These are phyloP conservation scores for Parapsyche elsis DNA, from an alignment of 1,140 invertebrate genomes.

Conservation along the genomic window DNA sequence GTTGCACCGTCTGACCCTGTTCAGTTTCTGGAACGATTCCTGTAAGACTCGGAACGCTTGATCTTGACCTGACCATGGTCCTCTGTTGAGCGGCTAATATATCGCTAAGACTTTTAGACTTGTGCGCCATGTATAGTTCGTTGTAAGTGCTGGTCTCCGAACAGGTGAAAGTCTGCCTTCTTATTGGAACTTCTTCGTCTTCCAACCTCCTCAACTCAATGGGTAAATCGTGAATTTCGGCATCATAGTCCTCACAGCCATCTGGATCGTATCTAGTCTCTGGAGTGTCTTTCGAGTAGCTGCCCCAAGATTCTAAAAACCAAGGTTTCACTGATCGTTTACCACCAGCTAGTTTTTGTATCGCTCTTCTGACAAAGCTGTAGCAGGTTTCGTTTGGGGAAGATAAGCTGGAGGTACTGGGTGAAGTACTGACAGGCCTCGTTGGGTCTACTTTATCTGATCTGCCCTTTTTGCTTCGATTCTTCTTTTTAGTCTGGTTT, in stretches of 20 bases:
- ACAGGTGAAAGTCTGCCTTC: slow-evolving; percentile 67
- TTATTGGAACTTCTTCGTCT: slow-evolving; percentile 70
- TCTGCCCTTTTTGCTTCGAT: slow-evolving; percentile 64
- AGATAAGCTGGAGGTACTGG: slow-evolving; percentile 85
- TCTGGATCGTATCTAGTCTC: slow-evolving; percentile 66
- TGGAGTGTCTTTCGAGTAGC: slow-evolving; percentile 68
- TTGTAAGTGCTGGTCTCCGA: slow-evolving; percentile 64
- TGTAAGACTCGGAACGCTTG: slow-evolving; percentile 77
- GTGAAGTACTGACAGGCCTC: slow-evolving; percentile 71
- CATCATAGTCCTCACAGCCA: slow-evolving; percentile 70
- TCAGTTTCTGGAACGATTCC: slow-evolving; percentile 60
- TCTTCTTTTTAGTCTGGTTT: slow-evolving; percentile 64
- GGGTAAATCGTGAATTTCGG: slow-evolving; percentile 79
- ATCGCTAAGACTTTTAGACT: slow-evolving; percentile 84
- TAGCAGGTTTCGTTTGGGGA: slow-evolving; percentile 95
- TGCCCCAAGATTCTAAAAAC: slow-evolving; percentile 83
- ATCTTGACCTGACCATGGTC: slow-evolving; percentile 77
- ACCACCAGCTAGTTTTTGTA: slow-evolving; percentile 85
- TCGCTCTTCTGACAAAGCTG: slow-evolving; percentile 88
- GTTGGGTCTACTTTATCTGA: slow-evolving; percentile 64
- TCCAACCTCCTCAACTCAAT: slow-evolving; percentile 90
- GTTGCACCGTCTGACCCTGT: slow-evolving; percentile 58
- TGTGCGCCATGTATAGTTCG: slow-evolving; percentile 70
- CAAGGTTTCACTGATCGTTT: slow-evolving; percentile 75
- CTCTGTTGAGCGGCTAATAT: slow-evolving; percentile 78